Base-by-base conservation (phyloP, 1,140 invertebrate genomes). In the Scaptomyza montana region DNA sequence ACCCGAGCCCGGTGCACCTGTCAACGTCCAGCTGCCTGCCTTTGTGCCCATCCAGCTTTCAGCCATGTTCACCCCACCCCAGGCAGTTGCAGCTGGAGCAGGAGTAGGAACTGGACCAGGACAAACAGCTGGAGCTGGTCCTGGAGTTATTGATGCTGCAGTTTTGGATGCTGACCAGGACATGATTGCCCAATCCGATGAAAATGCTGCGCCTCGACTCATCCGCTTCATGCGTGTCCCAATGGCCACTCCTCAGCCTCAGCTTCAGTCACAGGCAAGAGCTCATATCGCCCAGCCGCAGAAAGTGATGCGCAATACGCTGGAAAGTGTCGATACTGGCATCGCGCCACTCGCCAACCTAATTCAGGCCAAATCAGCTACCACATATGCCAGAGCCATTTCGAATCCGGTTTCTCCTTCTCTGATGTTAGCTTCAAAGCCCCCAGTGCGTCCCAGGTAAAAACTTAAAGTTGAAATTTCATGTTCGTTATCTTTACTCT, bases 1-100 rank as follows among this genome's bases (percentile, higher is more conserved):
- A n/a, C 7, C 54, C 47, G 36, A 13, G 6, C 13, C 75, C 2
- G 75, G 78, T 2, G 30, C 64, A 6, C 89, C 85, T 1, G 60
- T 91, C 0, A 89, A 77, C 0, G 89, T 87, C 3, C 66, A 71
- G 1, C 57, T 91, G 8, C 90, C 90, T 4, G 90, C 90, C 1
- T 90, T 91, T 61, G 80, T 91, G 60, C 90, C 90, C 33, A 60
- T 91, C 0, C 90, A 89, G 16, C 55, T 91, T n/a, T 76, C 89
- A 9, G 90, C 90, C 39, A 84, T 91, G 80, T 91, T 75, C n/a
- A 91, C 85, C 5, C 74, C 67, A 0, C 85, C 79, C 5, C 41
- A 41, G 30, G 45, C 64, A n/a, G 57, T 9, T 25, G 71, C 36
- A 50, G 21, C 43, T 9, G 50, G 16, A 1, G 25, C 19, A 3